Conservation (phyloP, 2,888 invertebrate species). For the Thyatira batis region DNA sequence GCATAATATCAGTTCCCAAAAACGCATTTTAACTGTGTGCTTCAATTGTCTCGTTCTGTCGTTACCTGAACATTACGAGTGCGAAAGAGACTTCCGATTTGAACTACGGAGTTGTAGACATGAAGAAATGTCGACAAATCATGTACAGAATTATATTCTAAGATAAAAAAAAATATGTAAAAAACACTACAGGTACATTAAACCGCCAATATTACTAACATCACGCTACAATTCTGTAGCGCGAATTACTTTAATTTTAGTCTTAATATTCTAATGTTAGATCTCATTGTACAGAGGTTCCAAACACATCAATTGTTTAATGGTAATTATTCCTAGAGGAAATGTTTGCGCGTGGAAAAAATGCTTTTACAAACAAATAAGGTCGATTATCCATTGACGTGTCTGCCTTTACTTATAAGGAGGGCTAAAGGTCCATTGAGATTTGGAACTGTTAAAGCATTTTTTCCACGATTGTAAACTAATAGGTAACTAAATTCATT, state of each 20-base stretch:
- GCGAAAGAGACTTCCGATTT: neutral
- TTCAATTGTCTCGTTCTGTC: neutral
- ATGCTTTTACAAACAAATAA: neutral
- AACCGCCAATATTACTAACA: neutral
- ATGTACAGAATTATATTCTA: constrained; percentile 4
- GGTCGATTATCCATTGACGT: neutral
- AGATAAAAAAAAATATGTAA: no score
- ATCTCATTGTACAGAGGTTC: constrained; percentile 24
- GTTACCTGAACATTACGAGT: neutral
- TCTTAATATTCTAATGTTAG: constrained; percentile 16
- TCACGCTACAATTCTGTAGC: neutral
- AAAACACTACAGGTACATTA: neutral
- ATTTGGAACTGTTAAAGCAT: neutral
- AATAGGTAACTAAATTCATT: neutral
- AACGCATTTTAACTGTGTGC: no score
- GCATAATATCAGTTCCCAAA: no score
- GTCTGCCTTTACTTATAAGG: neutral
- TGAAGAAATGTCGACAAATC: no score
- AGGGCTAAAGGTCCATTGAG: no score
- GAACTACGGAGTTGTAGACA: no score
- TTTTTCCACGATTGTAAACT: neutral
- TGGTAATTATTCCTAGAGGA: neutral
- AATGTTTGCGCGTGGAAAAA: neutral
- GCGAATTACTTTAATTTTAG: constrained; percentile 3
- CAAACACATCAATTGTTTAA: constrained; percentile 5